Conservation (phyloP, 2,888 invertebrate species). For the Drosophila siamana region DNA sequence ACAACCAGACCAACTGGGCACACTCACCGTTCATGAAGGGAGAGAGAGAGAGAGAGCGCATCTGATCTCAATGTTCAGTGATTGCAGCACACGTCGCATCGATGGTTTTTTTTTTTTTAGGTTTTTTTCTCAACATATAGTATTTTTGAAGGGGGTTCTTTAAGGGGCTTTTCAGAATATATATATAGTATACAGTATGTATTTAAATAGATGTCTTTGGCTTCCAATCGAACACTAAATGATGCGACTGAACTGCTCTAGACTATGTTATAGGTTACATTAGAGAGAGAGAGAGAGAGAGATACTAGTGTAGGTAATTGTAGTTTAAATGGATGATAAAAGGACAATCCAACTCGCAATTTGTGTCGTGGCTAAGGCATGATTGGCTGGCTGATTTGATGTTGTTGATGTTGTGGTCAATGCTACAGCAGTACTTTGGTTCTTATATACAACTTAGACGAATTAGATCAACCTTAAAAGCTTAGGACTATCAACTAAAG, state of each 20-base stretch:
- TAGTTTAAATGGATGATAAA: conserved; percentile 8
- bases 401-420: conserved; percentile 28
- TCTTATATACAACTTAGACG: conserved; percentile 27
- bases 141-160: conserved; percentile 8
- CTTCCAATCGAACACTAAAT: conserved; percentile 16
- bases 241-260: conserved; percentile 35
- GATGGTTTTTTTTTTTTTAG: conserved; percentile 6
- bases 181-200: background rate
- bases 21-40: conserved; percentile 56
- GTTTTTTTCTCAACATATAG: background rate
- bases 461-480: conserved; percentile 25
- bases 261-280: conserved; percentile 22
- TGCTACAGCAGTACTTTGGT: conserved; percentile 24
- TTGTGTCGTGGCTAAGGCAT: conserved; percentile 8
- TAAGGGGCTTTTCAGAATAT: conserved; percentile 3
- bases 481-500: conserved; percentile 30
- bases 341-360: conserved; percentile 29
- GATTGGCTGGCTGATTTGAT: conserved; percentile 38
- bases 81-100: conserved; percentile 53
- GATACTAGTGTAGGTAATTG: conserved; percentile 21
- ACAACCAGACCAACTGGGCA: conserved; percentile 49
- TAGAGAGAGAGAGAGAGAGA: conserved; percentile 13
- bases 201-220: conserved; percentile 1
- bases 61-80: conserved; percentile 43
- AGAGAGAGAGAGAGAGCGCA: conserved; percentile 37